phyloP scores from a whole-genome alignment of 2,797 vertebrate genomes.

The Eurystomus glaucurus region DNA sequence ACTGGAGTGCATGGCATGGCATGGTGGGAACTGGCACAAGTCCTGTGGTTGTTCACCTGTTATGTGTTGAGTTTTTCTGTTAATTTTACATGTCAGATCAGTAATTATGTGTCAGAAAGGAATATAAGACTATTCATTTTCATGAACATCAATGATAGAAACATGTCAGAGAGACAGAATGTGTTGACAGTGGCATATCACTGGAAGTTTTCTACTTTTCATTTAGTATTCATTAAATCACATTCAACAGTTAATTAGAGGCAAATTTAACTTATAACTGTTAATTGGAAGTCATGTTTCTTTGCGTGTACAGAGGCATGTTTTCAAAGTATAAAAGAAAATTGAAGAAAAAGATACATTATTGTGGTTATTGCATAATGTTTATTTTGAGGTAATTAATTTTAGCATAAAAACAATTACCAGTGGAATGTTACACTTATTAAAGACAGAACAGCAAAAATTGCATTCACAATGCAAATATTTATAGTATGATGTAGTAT shows the following conservation, averaged over 20 bases:
- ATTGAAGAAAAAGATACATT: neutral
- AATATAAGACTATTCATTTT: neutral
- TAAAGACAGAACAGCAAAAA: neutral
- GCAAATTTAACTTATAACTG: neutral
- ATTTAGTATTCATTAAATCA: neutral
- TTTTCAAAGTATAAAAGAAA: neutral
- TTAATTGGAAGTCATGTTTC: neutral
- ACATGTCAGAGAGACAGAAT: neutral
- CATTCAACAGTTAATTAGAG: neutral
- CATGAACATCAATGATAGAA: neutral
- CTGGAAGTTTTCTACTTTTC: neutral
- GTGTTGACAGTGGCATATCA: neutral
- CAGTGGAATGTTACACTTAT: neutral
- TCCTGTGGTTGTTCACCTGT: neutral
- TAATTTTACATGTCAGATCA: neutral
- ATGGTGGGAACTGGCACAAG: neutral
- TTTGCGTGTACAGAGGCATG: neutral
- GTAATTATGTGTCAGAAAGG: neutral
- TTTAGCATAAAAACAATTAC: neutral
- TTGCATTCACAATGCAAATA: neutral
- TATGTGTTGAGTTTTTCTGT: neutral
- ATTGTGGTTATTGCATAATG: neutral
- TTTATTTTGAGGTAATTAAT: neutral
- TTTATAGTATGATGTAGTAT: neutral
- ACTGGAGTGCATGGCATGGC: rapidly evolving